A percentile compares a stretch with the other conserved stretches of the same genome.
Conservation (phyloP, 2,797 vertebrate genomes). For the Rhinatrema bivittatum region DNA sequence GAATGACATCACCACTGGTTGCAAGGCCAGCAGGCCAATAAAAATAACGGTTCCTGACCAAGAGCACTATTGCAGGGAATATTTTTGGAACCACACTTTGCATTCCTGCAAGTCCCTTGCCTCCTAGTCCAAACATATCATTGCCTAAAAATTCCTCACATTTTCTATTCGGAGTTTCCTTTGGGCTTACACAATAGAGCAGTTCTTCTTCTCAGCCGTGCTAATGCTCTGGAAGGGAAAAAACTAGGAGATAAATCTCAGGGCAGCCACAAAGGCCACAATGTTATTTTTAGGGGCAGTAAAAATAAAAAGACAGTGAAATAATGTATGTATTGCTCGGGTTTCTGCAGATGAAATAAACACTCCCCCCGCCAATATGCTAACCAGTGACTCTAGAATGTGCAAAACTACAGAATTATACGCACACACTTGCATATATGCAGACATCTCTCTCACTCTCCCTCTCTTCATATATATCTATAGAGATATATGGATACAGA, state of each 20-base stretch:
- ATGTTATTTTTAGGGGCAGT: slow-evolving; percentile 28
- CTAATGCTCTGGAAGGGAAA: slow-evolving; percentile 21
- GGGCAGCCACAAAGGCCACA: slow-evolving; percentile 16
- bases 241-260: slow-evolving; percentile 25
- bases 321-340: too few relatives aligned
- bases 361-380: too few relatives aligned
- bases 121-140: slow-evolving; percentile 57
- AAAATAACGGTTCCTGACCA: slow-evolving; percentile 54
- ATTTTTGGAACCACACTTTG: slow-evolving; percentile 46
- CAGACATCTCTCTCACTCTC: too few relatives aligned
- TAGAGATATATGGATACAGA: too few relatives aligned
- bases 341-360: too few relatives aligned
- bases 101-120: slow-evolving; percentile 53
- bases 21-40: slow-evolving; percentile 38
- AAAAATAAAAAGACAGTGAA: slow-evolving; percentile 17
- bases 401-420: too few relatives aligned
- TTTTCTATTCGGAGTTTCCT: slow-evolving; percentile 47
- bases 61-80: slow-evolving; percentile 45
- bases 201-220: slow-evolving; percentile 43
- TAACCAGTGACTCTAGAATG: too few relatives aligned
- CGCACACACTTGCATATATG: too few relatives aligned
- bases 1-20: slow-evolving; percentile 52
- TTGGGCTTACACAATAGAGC: slow-evolving; percentile 38
- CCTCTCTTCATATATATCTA: too few relatives aligned
- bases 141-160: slow-evolving; percentile 50